Conservation (phyloP, 2,113 vertebrate species). For the Serilophus lunatus region DNA sequence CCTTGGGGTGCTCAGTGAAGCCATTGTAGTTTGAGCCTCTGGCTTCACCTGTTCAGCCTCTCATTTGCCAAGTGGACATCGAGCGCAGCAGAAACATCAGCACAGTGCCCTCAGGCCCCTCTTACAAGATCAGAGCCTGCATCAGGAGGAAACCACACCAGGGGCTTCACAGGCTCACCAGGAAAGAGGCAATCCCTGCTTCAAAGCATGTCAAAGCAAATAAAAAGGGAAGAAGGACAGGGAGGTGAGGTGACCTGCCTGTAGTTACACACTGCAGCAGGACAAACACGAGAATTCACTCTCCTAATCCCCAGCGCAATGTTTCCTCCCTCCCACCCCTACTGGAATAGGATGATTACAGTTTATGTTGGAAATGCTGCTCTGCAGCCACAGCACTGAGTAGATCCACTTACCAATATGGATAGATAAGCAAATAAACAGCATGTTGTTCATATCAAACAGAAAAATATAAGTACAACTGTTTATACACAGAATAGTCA, state of each 20-base stretch:
- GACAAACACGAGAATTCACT: background rate
- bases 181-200: background rate
- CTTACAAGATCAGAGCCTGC: background rate
- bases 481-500: background rate
- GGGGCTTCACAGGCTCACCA: background rate
- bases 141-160: background rate
- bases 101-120: background rate
- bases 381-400: background rate
- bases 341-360: background rate
- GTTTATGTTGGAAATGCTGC: background rate
- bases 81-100: background rate
- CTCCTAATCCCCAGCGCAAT: background rate
- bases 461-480: background rate
- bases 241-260: background rate
- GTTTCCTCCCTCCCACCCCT: background rate
- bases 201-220: background rate
- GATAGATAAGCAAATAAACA: background rate
- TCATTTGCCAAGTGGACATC: background rate
- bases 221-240: background rate
- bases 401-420: background rate
- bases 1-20: background rate
- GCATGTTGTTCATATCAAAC: background rate
- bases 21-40: background rate
- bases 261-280: background rate
- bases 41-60: background rate